Percentiles rank a stretch among this genome's conserved stretches.
These are phyloP conservation scores for Tromatobia lineatoria DNA, from an alignment of 2,888 invertebrate genomes.

Conservation along the genomic window DNA sequence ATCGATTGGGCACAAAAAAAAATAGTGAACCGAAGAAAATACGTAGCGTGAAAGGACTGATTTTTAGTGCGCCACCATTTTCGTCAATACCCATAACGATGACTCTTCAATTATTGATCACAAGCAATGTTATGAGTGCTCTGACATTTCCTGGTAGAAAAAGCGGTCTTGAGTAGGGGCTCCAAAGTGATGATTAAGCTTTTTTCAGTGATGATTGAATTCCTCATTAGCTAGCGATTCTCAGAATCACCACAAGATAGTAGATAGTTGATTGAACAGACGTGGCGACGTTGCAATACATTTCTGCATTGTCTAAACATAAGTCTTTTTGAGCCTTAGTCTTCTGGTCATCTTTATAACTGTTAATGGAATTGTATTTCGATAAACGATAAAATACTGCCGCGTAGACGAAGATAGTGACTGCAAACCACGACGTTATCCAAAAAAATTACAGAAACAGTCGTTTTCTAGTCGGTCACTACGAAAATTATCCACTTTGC, in stretches of 20 bases:
- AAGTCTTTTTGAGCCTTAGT: too few relatives aligned
- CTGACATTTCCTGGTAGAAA: constrained; percentile 24
- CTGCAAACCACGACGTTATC: constrained; percentile 13
- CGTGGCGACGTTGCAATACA: background rate
- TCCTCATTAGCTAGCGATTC: constrained; percentile 3
- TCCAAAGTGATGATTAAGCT: constrained; percentile 51
- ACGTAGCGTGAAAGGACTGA: background rate
- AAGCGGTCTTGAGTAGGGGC: constrained; percentile 21
- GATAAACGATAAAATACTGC: too few relatives aligned
- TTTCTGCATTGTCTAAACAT: constrained; percentile 5
- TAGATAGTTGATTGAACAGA: constrained; percentile 1
- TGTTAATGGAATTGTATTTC: too few relatives aligned
- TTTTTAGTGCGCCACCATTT: background rate
- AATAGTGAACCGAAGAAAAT: background rate
- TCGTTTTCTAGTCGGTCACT: background rate
- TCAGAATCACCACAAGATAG: constrained; percentile 13
- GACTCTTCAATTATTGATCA: constrained; percentile 41
- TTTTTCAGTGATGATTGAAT: constrained; percentile 15
- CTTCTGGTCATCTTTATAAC: too few relatives aligned
- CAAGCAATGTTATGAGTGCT: constrained; percentile 6
- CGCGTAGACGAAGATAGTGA: background rate
- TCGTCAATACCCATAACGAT: background rate
- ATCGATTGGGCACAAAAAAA: background rate
- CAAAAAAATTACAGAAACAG: constrained; percentile 20
- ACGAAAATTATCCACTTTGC: constrained; percentile 26